Conservation (phyloP, 2,797 vertebrate species). For the Leptoclinus maculatus region DNA sequence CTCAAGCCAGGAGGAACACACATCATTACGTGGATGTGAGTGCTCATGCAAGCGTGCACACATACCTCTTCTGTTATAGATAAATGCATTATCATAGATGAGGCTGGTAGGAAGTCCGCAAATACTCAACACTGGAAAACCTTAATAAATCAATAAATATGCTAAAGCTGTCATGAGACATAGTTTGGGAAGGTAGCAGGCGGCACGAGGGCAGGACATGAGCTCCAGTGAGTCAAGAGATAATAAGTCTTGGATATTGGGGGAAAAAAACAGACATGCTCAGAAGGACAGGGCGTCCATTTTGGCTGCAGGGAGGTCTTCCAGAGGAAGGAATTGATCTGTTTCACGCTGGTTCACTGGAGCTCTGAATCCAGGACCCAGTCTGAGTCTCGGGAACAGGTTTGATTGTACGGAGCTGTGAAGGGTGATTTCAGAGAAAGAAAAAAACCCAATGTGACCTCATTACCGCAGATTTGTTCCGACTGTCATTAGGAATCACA, state of each 20-base stretch:
- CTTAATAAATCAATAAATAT: constrained; percentile 59
- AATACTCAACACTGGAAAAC: constrained; percentile 32
- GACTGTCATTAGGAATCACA: constrained; percentile 96
- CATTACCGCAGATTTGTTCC: constrained; percentile 97
- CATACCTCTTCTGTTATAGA: constrained; percentile 47
- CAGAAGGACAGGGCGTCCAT: constrained; percentile 66
- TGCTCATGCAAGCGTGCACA: constrained; percentile 38
- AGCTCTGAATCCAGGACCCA: constrained; percentile 55
- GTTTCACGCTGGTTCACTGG: constrained; percentile 61
- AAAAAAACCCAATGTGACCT: constrained; percentile 90
- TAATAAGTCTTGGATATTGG: constrained; percentile 54
- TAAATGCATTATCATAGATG: constrained; percentile 56
- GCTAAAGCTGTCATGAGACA: constrained; percentile 39
- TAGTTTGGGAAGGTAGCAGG: constrained; percentile 45
- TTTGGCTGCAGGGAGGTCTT: constrained; percentile 67
- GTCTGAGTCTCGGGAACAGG: constrained; percentile 51
- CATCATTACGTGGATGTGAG: constrained; percentile 49
- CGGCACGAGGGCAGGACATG: constrained; percentile 65
- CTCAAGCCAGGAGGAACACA: constrained; percentile 64
- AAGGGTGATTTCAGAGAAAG: constrained; percentile 77
- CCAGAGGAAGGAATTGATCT: constrained; percentile 58
- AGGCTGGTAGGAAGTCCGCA: constrained; percentile 33
- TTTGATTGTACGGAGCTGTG: constrained; percentile 71
- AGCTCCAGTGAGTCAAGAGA: constrained; percentile 72
- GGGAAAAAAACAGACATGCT: constrained; percentile 29